Evolutionary conservation across 92 coral and sea anemone species (phyloP), one percentile per base, ranked within the genome.

Genomic region (Hydrozoanthus gracilis): DNA sequence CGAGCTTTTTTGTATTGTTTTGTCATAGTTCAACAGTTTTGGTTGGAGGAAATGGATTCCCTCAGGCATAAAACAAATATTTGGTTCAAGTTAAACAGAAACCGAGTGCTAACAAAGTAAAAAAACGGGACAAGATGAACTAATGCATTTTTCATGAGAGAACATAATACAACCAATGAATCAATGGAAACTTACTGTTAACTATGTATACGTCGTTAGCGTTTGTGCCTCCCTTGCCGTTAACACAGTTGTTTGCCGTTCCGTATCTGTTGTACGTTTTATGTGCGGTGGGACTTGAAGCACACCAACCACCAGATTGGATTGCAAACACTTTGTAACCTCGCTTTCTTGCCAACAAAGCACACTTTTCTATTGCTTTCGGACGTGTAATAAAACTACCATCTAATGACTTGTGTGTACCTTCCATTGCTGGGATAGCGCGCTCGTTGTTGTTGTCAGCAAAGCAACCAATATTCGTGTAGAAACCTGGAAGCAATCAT

Each of bases 271-370:
- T 91, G 88, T 92, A 94, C 3, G 87, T 91, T 16, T 87, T 86
- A 76, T 94, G 98, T 16, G 98, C 98, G 11, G 80, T 91, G 2
- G 92, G 73, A 74, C 98, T 91, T 39, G 98, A 92, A 39, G 95
- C 94, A 86, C 98, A 94, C 98, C 98, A 94, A 39, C 98, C 98
- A 62, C 98, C 98, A 89, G 91, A 95, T 89, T 94, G 98, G 45
- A 94, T 92, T 11, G 93, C 98, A 82, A 94, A 93, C 44, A 92
- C 98, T 50, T 80, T 91, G 90, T 91, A 94, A 4, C 98, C 98
- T 51, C 98, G 92, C 61, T 58, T 89, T 79, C 90, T 91, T 69
- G 98, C 89, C 46, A 92, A 92, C 75, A 84, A 62, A n/a, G 98
- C 98, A 69, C 98, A 94, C 79, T 93, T 94, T 58, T 91, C 95